These are phyloP conservation scores for Torymus tubicola DNA, from an alignment of 2,888 invertebrate genomes.

Conservation along the genomic window DNA sequence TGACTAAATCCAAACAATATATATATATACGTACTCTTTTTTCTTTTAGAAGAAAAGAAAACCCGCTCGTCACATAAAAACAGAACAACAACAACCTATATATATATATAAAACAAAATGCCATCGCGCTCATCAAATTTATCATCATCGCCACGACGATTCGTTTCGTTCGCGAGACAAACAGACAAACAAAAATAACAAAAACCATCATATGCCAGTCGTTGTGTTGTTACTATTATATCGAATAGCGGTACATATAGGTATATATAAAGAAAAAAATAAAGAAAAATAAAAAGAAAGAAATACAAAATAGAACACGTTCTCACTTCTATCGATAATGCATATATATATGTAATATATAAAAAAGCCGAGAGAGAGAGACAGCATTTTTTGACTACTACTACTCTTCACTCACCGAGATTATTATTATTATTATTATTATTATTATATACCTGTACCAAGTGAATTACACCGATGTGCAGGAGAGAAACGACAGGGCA, in stretches of 20 bases:
- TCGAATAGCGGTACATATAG: slow-evolving; percentile 30
- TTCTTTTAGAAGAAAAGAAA: slow-evolving; percentile 31
- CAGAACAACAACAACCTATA: background rate
- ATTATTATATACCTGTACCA: too few species aligned
- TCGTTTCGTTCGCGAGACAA: slow-evolving; percentile 39
- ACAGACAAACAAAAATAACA: background rate
- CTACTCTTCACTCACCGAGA: too few species aligned
- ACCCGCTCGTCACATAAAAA: slow-evolving; percentile 16
- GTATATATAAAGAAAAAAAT: slow-evolving; percentile 13
- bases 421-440: too few species aligned
- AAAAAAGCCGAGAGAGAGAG: too few species aligned
- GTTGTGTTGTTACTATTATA: slow-evolving; percentile 36
- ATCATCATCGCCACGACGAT: background rate
- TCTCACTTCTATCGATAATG: too few species aligned
- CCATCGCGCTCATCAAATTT: background rate
- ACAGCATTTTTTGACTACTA: too few species aligned
- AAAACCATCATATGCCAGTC: slow-evolving; percentile 15
- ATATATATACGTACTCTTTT: slow-evolving; percentile 26
- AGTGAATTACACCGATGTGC: too few species aligned
- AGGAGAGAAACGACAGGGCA: too few species aligned
- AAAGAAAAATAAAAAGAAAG: slow-evolving; percentile 1
- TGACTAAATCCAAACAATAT: slow-evolving; percentile 21
- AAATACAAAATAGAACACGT: too few species aligned
- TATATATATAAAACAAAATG: slow-evolving; percentile 12
- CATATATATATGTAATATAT: too few species aligned